Conservation (phyloP, 1,140 invertebrate genomes). For the Andricus grossulariae region DNA sequence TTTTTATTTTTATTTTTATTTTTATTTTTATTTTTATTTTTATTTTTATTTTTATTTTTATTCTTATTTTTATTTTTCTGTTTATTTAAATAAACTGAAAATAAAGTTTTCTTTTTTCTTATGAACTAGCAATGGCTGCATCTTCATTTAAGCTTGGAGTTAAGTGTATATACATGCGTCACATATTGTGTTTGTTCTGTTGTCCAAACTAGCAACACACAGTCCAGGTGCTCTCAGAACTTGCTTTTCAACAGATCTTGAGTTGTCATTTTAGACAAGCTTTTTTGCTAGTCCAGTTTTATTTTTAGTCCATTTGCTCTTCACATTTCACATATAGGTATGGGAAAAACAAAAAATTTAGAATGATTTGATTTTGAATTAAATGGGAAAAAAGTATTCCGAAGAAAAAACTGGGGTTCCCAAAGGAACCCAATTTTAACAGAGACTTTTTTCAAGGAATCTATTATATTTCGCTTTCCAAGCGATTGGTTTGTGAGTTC, state of each 20-base stretch:
- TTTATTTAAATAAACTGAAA: neutral
- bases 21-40: no score
- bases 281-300: neutral
- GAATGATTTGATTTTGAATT: no score
- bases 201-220: conserved; percentile 61
- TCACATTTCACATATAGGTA: neutral
- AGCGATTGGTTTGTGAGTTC: no score
- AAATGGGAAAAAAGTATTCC: no score
- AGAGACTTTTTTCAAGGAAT: no score
- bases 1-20: no score
- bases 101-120: conserved; percentile 39
- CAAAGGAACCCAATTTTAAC: no score
- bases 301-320: neutral
- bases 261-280: conserved; percentile 2
- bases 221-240: conserved; percentile 53
- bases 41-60: no score
- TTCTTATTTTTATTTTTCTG: no score
- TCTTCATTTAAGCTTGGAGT: conserved; percentile 52
- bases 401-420: no score
- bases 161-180: conserved; percentile 56
- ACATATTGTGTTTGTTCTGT: conserved; percentile 61
- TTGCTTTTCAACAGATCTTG: conserved; percentile 35
- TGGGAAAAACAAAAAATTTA: no score
- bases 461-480: no score
- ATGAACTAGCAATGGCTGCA: conserved; percentile 56